phyloP scores from a whole-genome alignment of 2,888 invertebrate species.

The Ommatoiulus sabulosus region DNA sequence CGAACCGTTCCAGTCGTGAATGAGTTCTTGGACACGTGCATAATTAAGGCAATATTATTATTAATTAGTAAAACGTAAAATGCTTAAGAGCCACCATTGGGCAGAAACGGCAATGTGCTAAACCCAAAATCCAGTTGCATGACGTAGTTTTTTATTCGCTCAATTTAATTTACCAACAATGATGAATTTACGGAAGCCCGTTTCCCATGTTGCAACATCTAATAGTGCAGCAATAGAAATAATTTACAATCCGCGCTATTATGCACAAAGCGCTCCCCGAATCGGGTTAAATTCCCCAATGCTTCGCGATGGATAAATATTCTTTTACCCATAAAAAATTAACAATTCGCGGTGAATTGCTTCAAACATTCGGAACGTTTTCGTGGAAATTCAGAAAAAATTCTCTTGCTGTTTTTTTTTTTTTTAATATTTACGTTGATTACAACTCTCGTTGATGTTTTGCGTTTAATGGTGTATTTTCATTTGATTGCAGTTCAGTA shows the following conservation, averaged over 20 bases:
- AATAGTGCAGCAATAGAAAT: neutral
- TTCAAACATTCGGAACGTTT: neutral
- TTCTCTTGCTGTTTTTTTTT: neutral
- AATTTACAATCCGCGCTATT: neutral
- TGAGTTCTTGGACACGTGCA: neutral
- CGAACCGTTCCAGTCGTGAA: neutral
- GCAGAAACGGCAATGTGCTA: neutral
- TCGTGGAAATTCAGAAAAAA: neutral
- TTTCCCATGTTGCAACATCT: neutral
- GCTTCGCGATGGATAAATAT: no score
- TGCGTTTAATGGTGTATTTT: neutral
- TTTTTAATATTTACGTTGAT: neutral
- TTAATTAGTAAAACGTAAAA: neutral
- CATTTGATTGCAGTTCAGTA: slow-evolving; percentile 26
- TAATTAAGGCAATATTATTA: neutral
- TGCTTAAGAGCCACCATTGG: neutral
- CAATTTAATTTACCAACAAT: neutral
- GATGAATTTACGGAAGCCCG: neutral
- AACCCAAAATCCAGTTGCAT: neutral
- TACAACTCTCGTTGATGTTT: neutral
- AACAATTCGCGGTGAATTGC: neutral
- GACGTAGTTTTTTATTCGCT: neutral
- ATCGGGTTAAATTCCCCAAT: no score
- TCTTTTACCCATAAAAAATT: neutral
- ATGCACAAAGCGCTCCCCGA: no score